Percentiles rank a stretch among this genome's conserved stretches.
Evolutionary conservation across 2,797 vertebrate species (phyloP).

Genomic region (Ciconia nigra): DNA sequence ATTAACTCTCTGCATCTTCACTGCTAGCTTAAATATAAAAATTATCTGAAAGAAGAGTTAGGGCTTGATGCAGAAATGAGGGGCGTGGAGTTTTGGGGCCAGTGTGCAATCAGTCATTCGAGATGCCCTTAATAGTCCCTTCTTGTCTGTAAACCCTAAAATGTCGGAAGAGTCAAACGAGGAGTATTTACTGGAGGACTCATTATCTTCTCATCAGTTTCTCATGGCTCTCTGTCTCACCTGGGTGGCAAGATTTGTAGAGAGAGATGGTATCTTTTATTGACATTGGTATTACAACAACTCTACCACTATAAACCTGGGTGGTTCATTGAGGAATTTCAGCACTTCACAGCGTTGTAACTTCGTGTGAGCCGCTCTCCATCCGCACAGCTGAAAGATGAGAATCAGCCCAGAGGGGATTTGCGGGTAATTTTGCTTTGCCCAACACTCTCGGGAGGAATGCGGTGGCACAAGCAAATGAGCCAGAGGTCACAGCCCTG

Average conservation of each 20-base stretch:
- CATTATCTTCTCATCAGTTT: conserved; percentile 38
- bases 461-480: background rate
- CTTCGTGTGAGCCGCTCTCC: background rate
- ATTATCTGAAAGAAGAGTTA: background rate
- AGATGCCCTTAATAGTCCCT: background rate
- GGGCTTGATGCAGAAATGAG: background rate
- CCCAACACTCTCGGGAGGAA: background rate
- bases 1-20: background rate
- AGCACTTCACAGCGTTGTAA: background rate
- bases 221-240: conserved; percentile 22
- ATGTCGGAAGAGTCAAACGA: background rate
- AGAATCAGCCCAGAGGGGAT: background rate
- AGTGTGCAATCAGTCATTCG: fast-evolving
- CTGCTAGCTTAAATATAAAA: background rate
- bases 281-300: background rate
- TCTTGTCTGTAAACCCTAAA: background rate
- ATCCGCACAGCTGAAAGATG: background rate
- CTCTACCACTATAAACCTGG: background rate
- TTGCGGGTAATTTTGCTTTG: background rate
- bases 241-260: conserved; percentile 30
- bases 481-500: background rate
- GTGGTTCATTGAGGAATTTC: conserved; percentile 49
- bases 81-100: background rate
- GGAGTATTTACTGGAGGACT: background rate
- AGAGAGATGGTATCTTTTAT: conserved; percentile 46